A percentile compares a stretch with the other conserved stretches of the same genome.
These are phyloP conservation scores for Siniperca knerii DNA, from an alignment of 2,113 vertebrate species.

Conservation along the genomic window DNA sequence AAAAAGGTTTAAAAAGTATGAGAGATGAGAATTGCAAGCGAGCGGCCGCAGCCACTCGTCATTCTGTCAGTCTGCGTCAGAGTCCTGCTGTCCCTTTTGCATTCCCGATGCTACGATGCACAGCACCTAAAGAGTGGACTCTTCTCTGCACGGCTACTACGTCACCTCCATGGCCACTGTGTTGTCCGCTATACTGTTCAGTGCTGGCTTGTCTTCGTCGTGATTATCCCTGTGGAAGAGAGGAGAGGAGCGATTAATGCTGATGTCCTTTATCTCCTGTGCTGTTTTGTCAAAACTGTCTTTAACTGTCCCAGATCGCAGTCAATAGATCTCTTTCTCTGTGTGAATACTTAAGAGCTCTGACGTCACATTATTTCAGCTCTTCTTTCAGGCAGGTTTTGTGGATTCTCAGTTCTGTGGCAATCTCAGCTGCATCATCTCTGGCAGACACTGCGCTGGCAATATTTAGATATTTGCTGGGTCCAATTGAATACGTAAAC, in stretches of 20 bases:
- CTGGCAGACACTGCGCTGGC: background rate
- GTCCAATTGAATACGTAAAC: constrained; percentile 29
- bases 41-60: constrained; percentile 89
- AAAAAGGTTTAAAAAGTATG: constrained; percentile 88
- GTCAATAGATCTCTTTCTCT: background rate
- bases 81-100: constrained; percentile 87
- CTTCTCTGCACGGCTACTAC: constrained; percentile 85
- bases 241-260: background rate
- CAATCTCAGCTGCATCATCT: background rate
- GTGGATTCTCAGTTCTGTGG: background rate
- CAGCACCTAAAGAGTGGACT: constrained; percentile 90
- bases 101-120: constrained; percentile 96
- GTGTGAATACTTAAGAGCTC: background rate
- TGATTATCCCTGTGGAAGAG: constrained; percentile 92
- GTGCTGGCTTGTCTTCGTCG: constrained; percentile 95
- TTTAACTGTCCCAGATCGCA: background rate
- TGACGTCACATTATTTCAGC: background rate
- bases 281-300: background rate
- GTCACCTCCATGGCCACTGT: constrained; percentile 99
- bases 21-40: constrained; percentile 94
- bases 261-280: background rate
- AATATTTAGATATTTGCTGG: background rate
- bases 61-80: constrained; percentile 55
- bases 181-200: constrained; percentile 98
- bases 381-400: background rate